Base-by-base conservation (phyloP, 2,888 invertebrate species). In the Polydrusus cervinus region DNA sequence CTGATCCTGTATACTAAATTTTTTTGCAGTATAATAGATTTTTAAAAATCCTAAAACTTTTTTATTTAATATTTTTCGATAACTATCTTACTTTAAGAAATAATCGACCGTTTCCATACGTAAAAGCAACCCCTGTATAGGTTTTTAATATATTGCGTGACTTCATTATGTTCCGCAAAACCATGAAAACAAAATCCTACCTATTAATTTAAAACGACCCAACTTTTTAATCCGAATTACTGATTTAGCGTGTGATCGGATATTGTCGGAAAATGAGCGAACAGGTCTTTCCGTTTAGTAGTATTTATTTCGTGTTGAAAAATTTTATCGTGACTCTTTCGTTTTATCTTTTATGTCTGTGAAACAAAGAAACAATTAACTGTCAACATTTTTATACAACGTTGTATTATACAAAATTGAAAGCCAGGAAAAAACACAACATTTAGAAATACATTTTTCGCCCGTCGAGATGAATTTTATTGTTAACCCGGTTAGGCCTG, bases 221-320 rank as follows among this genome's bases (percentile, higher is more conserved):
- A 30, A 53, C 53, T 53, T 53, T 51, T 53, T 30, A 53, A 53
- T 53, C 30, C 30, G 30, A 53, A 53, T 53, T 30, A 53, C 25
- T 53, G 25, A 53, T 53, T 53, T 53, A 53, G 53, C 53, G 53
- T 53, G 53, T 53, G 30, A 53, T 25, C 53, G 53, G 53, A 53
- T 53, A 53, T 53, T 30, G 53, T 25, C 30, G 11, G 20, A 30
- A 51, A 53, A 30, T 30, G 13, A 53, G 53, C 53, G 10, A 53
- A 53, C 30, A 53, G 25, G 53, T 30, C 20, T 53, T 53, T 53
- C n/a, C 53, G 25, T 53, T 53, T 53, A 53, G 53, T 13, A 53
- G 25, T 13, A 53, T 20, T 53, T 53, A 53, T 53, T n/a, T 30
- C 53, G 53, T 53, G 53, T 53, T n/a, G 53, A n/a, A 25, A 53